phyloP scores from a whole-genome alignment of 1,140 invertebrate species.

The Triops cancriformis region DNA sequence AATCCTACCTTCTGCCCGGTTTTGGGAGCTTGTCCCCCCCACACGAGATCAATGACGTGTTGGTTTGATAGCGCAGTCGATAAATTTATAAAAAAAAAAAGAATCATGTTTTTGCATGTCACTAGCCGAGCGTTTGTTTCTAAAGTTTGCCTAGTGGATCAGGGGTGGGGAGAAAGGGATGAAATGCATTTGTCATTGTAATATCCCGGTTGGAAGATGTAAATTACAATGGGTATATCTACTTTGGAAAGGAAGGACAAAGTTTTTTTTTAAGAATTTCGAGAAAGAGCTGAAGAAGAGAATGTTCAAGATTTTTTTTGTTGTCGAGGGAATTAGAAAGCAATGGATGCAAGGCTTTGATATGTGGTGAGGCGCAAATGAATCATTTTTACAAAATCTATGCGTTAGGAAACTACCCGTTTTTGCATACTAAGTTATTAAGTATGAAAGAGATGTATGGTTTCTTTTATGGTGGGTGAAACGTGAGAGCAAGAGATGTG shows the following conservation, averaged over 20 bases:
- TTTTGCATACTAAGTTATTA: slow-evolving; percentile 7
- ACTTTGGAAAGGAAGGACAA: slow-evolving; percentile 6
- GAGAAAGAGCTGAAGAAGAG: neutral
- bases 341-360: slow-evolving; percentile 4
- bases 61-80: neutral
- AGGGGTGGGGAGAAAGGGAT: neutral
- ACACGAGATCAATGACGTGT: neutral
- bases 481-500: neutral
- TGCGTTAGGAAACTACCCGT: slow-evolving; percentile 9
- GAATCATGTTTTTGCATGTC: neutral
- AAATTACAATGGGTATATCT: neutral
- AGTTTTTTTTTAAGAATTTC: neutral
- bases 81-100: neutral
- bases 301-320: neutral
- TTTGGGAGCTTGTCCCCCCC: neutral
- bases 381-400: neutral
- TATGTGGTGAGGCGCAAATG: slow-evolving; percentile 12
- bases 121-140: neutral
- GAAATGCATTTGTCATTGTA: neutral
- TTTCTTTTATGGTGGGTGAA: neutral
- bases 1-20: neutral
- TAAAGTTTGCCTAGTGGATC: slow-evolving; percentile 4
- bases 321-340: neutral
- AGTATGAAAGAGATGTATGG: neutral
- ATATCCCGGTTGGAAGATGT: neutral